A percentile compares a stretch with the other conserved stretches of the same genome.
phyloP scores from a whole-genome alignment of 2,797 vertebrate genomes.

The Coracias cyanogaster region DNA sequence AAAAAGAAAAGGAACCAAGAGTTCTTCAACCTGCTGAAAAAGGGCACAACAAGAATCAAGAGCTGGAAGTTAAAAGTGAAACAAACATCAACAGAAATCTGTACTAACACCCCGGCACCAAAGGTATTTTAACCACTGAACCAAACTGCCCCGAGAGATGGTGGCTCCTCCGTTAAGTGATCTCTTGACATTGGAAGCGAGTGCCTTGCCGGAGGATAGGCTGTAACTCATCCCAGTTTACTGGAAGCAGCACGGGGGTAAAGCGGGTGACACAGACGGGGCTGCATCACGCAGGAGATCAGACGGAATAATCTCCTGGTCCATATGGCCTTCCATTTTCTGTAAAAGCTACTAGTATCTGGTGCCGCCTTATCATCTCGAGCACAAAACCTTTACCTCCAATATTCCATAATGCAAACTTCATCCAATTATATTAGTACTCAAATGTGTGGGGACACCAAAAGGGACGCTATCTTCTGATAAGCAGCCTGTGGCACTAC shows the following conservation, averaged over 20 bases:
- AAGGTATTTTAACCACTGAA: background rate
- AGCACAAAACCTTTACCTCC: background rate
- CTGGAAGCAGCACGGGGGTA: background rate
- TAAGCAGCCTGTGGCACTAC: background rate
- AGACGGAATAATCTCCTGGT: conserved; percentile 42
- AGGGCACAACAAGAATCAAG: conserved; percentile 42
- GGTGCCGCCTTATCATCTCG: background rate
- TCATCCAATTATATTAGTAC: background rate
- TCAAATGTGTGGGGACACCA: background rate
- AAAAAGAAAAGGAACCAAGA: conserved; percentile 17
- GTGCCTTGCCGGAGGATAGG: fast-evolving
- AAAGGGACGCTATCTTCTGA: background rate
- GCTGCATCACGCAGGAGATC: background rate
- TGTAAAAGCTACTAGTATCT: conserved; percentile 16
- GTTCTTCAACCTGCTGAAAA: conserved; percentile 42
- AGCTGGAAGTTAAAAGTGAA: conserved; percentile 39
- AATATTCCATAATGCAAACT: background rate
- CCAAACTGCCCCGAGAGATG: background rate
- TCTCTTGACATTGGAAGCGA: background rate
- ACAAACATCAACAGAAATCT: conserved; percentile 46
- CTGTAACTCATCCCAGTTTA: background rate
- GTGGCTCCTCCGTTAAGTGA: background rate
- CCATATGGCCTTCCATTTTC: conserved; percentile 55
- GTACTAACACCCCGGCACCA: fast-evolving
- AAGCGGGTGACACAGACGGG: background rate